phyloP scores from a whole-genome alignment of 2,888 invertebrate genomes.

The Tribolium freemani region DNA sequence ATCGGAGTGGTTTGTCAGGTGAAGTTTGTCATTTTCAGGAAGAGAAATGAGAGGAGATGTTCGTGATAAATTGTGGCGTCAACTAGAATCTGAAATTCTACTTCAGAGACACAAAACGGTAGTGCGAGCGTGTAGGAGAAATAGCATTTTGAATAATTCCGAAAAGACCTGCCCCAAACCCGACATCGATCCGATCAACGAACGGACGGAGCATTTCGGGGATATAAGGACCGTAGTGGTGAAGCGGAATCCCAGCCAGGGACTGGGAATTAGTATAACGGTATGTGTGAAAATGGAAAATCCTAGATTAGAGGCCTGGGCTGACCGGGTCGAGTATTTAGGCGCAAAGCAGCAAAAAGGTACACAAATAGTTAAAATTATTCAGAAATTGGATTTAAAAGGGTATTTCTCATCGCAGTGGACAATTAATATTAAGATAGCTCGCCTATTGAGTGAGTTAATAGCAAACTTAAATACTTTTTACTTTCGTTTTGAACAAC shows the following conservation, averaged over 20 bases:
- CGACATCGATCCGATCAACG: slow-evolving; percentile 56
- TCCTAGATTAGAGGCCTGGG: neutral
- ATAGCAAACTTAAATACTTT: too few relatives aligned
- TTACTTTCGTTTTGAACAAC: too few relatives aligned
- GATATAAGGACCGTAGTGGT: slow-evolving; percentile 77
- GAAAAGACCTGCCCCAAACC: slow-evolving; percentile 61
- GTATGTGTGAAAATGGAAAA: slow-evolving; percentile 67
- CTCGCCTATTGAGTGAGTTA: too few relatives aligned
- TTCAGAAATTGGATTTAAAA: too few relatives aligned
- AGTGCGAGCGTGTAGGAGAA: slow-evolving; percentile 75
- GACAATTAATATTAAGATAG: too few relatives aligned
- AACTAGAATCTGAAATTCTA: slow-evolving; percentile 89
- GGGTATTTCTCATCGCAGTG: too few relatives aligned
- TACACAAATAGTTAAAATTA: too few relatives aligned
- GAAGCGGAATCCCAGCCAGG: slow-evolving; percentile 81
- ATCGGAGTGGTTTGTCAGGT: neutral
- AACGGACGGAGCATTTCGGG: slow-evolving; percentile 67
- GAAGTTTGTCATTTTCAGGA: slow-evolving; percentile 58
- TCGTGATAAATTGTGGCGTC: slow-evolving; percentile 84
- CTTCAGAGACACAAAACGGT: slow-evolving; percentile 89
- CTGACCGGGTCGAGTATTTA: too few relatives aligned
- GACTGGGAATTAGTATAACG: slow-evolving; percentile 88
- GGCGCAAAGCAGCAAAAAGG: too few relatives aligned
- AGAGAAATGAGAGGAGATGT: slow-evolving; percentile 85
- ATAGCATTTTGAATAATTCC: slow-evolving; percentile 62